Evolutionary conservation across 1,140 invertebrate species (phyloP).

Genomic region (Bombus balteatus): DNA sequence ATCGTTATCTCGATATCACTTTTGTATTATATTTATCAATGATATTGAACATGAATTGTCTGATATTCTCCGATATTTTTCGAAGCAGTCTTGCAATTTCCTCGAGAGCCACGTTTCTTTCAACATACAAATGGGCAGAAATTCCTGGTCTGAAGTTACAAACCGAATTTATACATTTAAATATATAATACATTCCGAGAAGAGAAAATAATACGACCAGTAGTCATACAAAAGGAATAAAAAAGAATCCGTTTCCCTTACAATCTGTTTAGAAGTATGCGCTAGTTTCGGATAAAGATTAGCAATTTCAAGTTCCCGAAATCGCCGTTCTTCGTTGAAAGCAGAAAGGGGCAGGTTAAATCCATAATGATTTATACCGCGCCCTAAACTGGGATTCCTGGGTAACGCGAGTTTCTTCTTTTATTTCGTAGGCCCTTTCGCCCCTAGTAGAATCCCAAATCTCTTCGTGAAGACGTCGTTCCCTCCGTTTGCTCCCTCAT

Average conservation of each 20-base stretch:
- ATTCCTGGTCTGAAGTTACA: not conserved
- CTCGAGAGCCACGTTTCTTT: not conserved
- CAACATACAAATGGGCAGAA: not conserved
- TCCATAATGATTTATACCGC: constrained; percentile 32
- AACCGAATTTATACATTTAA: not conserved
- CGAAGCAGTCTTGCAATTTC: not conserved
- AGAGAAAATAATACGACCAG: not conserved
- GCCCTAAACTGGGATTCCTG: not conserved
- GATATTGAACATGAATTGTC: too few relatives aligned
- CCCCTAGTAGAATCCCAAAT: constrained; percentile 23
- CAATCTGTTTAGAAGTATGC: not conserved
- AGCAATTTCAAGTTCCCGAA: not conserved
- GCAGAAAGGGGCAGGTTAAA: not conserved
- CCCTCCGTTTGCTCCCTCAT: not conserved
- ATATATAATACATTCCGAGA: not conserved
- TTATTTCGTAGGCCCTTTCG: not conserved
- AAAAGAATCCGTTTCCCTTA: too few relatives aligned
- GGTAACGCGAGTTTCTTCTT: constrained; percentile 6
- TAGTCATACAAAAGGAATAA: too few relatives aligned
- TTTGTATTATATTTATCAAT: too few relatives aligned
- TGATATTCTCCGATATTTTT: not conserved
- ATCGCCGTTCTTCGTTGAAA: not conserved
- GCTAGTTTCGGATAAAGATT: not conserved
- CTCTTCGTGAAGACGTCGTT: not conserved
- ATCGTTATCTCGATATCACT: too few relatives aligned